Evolutionary conservation across 2,888 invertebrate genomes (phyloP).

Genomic region (Halocaridina rubra): DNA sequence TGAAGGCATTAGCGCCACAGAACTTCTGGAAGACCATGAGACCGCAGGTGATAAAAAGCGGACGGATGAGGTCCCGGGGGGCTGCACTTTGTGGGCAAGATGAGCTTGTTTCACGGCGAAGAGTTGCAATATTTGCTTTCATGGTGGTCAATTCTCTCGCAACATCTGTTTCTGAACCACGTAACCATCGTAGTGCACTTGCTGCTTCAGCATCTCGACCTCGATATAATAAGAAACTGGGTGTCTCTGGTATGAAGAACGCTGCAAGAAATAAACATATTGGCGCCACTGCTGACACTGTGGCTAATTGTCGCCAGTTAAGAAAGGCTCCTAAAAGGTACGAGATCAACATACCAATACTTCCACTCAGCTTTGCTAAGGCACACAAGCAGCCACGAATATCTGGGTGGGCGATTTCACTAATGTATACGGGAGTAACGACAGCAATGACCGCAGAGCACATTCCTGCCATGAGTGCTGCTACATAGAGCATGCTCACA

Average conservation of each 20-base stretch:
- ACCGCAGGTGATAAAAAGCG: slow-evolving; percentile 84
- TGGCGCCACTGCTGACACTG: slow-evolving; percentile 82
- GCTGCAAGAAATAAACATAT: slow-evolving; percentile 80
- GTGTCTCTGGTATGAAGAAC: slow-evolving; percentile 88
- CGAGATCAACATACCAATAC: slow-evolving; percentile 85
- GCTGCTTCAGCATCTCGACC: slow-evolving; percentile 81
- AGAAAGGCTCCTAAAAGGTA: slow-evolving; percentile 86
- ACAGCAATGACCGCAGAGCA: slow-evolving; percentile 83
- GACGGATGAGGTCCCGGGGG: slow-evolving; percentile 73
- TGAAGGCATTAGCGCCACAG: slow-evolving; percentile 86
- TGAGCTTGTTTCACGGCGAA: slow-evolving; percentile 64
- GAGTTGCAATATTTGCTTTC: slow-evolving; percentile 74
- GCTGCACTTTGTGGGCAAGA: slow-evolving; percentile 64
- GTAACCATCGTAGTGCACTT: slow-evolving; percentile 81
- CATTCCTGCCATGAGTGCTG: slow-evolving; percentile 86
- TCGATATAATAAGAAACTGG: slow-evolving; percentile 82
- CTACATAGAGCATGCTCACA: slow-evolving; percentile 83
- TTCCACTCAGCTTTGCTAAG: slow-evolving; percentile 85
- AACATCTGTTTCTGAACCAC: slow-evolving; percentile 85
- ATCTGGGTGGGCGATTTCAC: slow-evolving; percentile 88
- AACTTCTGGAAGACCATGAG: slow-evolving; percentile 86
- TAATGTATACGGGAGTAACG: slow-evolving; percentile 85
- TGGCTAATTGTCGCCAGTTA: slow-evolving; percentile 86
- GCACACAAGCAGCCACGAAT: slow-evolving; percentile 89
- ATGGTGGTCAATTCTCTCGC: slow-evolving; percentile 80